Percentiles rank a stretch among this genome's conserved stretches.
Evolutionary conservation across 1,140 invertebrate species (phyloP).

Genomic region (Heliconius himera): DNA sequence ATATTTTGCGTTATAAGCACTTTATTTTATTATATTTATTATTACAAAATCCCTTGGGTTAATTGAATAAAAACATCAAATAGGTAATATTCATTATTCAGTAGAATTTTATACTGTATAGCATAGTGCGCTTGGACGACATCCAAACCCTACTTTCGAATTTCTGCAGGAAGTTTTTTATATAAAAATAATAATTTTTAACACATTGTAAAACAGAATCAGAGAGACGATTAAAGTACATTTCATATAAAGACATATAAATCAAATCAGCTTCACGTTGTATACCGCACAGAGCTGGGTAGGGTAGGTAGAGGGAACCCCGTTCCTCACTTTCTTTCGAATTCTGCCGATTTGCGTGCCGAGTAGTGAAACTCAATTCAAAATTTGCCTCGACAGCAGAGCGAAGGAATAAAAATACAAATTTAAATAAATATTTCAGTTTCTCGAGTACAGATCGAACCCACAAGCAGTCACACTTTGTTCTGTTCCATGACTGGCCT

Average conservation of each 20-base stretch:
- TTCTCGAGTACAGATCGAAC: neutral
- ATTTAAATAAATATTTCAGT: neutral
- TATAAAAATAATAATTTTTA: too few species aligned
- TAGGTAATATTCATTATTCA: neutral
- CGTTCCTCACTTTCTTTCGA: too few species aligned
- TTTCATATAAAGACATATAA: too few species aligned
- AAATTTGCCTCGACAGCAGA: neutral
- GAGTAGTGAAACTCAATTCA: too few species aligned
- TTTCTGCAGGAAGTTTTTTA: neutral
- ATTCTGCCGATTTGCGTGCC: too few species aligned
- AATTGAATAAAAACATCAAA: neutral
- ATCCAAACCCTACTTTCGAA: neutral
- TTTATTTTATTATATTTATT: neutral
- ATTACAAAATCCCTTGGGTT: neutral
- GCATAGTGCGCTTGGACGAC: neutral
- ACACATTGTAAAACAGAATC: too few species aligned
- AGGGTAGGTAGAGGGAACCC: too few species aligned
- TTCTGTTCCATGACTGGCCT: neutral
- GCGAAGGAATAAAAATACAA: neutral
- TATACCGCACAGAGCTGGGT: too few species aligned
- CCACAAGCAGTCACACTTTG: neutral
- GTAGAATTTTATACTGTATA: neutral
- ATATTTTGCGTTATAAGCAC: neutral
- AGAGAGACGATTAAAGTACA: too few species aligned
- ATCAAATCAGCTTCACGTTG: too few species aligned